Evolutionary conservation across 2,113 vertebrate species (phyloP).

Genomic region (Barbus barbus): DNA sequence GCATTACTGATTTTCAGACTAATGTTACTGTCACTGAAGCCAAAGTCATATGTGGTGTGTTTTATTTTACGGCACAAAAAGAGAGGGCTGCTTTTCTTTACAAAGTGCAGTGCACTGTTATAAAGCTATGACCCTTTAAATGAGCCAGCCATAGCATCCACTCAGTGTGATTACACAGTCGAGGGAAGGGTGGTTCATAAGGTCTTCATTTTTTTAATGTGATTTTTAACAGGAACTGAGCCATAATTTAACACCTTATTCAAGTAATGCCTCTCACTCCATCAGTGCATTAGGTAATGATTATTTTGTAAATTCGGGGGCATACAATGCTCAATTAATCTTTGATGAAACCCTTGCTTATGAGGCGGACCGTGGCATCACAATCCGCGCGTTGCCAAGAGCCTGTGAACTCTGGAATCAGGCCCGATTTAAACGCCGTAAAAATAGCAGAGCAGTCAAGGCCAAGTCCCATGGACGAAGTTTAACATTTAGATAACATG

Average conservation of each 20-base stretch:
- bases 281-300: constrained; percentile 75
- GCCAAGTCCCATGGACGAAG: neutral
- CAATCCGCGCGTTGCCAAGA: constrained; percentile 68
- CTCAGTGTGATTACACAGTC: neutral
- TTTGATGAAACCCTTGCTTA: constrained; percentile 76
- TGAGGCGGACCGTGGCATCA: constrained; percentile 68
- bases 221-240: constrained; percentile 4
- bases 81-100: neutral
- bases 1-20: neutral
- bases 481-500: constrained; percentile 40
- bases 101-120: neutral
- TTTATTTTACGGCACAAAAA: neutral
- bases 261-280: constrained; percentile 36
- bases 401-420: constrained; percentile 60
- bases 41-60: neutral
- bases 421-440: neutral
- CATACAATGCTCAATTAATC: constrained; percentile 79
- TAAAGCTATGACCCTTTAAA: constrained; percentile 31
- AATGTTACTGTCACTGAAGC: neutral
- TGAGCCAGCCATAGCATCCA: neutral
- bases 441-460: constrained; percentile 22
- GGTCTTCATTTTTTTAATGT: constrained; percentile 1
- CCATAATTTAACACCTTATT: constrained; percentile 29
- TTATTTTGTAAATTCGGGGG: constrained; percentile 76
- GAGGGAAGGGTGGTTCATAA: neutral